Conservation (phyloP, 2,797 vertebrate genomes). For the Trichosurus vulpecula region DNA sequence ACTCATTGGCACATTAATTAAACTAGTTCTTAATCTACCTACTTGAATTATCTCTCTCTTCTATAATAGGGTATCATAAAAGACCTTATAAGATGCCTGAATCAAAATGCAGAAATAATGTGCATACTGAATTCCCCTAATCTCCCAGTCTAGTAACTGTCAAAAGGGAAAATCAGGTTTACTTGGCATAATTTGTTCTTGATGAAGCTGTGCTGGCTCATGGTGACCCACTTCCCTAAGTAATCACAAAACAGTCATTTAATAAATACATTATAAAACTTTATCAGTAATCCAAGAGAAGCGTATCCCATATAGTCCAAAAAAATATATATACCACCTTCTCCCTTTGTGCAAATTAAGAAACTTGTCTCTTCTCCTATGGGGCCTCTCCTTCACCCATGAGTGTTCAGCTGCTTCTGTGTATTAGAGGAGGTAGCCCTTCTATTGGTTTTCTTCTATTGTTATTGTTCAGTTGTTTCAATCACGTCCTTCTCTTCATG, state of each 20-base stretch:
- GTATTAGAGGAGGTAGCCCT: neutral
- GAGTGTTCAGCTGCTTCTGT: neutral
- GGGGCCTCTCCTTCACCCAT: neutral
- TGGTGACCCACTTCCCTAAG: neutral
- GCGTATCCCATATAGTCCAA: neutral
- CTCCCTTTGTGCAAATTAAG: neutral
- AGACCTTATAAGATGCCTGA: neutral
- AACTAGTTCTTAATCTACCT: neutral
- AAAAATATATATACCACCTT: neutral
- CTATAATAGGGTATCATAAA: neutral
- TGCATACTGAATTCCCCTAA: neutral
- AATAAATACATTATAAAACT: neutral
- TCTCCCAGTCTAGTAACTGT: neutral
- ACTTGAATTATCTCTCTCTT: neutral
- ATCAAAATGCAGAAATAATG: neutral
- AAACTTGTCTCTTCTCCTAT: neutral
- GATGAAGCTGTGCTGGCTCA: neutral
- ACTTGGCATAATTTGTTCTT: neutral
- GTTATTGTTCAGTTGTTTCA: neutral
- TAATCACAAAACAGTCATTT: neutral
- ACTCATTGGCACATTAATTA: neutral
- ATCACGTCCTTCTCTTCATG: neutral
- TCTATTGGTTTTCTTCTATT: neutral
- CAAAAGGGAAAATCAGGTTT: neutral
- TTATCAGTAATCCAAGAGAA: neutral